A percentile compares a stretch with the other conserved stretches of the same genome.
These are phyloP conservation scores for Larimichthys crocea DNA, from an alignment of 2,113 vertebrate genomes.

Conservation along the genomic window DNA sequence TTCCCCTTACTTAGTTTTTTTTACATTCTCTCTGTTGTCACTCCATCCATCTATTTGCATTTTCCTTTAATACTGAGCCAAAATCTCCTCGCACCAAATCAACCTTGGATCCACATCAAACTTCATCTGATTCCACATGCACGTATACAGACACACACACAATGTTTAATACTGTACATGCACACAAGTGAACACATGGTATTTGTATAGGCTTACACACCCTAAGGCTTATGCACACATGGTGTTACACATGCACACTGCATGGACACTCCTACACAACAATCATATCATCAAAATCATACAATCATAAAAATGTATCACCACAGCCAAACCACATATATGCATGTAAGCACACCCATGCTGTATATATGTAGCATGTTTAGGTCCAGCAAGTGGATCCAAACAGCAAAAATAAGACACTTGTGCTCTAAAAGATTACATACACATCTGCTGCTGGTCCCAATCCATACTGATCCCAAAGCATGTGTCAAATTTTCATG, in stretches of 20 bases:
- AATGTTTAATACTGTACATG: background rate
- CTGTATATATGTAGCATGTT: background rate
- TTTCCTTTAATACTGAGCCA: slow-evolving; percentile 73
- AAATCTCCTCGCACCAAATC: slow-evolving; percentile 92
- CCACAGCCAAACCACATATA: background rate
- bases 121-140: slow-evolving; percentile 28
- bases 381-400: background rate
- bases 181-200: background rate
- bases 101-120: slow-evolving; percentile 93
- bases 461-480: background rate
- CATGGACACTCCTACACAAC: background rate
- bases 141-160: background rate
- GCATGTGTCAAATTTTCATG: background rate
- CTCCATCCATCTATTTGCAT: background rate
- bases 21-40: background rate
- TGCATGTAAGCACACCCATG: background rate
- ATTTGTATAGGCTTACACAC: background rate
- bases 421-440: background rate
- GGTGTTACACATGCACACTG: background rate
- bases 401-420: background rate
- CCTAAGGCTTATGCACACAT: background rate
- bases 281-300: too few species aligned
- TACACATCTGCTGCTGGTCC: background rate
- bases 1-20: background rate
- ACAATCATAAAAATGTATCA: too few species aligned